phyloP scores from a whole-genome alignment of 37 sponge, comb jelly and placozoan genomes.

The Mnemiopsis leidyi region DNA sequence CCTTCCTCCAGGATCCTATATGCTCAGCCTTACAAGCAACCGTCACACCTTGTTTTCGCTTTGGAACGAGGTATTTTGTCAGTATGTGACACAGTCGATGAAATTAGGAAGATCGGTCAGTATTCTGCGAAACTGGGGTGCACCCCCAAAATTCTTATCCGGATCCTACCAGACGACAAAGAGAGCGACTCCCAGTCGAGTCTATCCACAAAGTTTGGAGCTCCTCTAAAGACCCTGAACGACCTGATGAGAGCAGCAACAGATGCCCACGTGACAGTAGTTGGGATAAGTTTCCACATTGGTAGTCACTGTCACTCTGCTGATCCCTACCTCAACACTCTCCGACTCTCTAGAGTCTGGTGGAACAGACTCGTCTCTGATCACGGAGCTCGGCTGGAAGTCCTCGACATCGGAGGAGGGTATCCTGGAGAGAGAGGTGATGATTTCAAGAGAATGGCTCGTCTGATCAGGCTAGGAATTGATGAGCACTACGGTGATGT shows the following conservation, averaged over 20 bases:
- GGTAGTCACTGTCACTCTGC: conserved; percentile 63
- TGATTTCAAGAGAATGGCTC: not conserved
- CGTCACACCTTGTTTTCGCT: not conserved
- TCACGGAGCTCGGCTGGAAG: not conserved
- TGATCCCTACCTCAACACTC: not conserved
- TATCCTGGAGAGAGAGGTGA: conserved; percentile 5
- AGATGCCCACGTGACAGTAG: not conserved
- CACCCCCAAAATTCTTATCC: not conserved
- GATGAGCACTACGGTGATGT: conserved; percentile 6
- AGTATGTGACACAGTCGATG: conserved; percentile 64
- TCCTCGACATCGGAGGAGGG: conserved; percentile 38
- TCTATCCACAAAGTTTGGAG: conserved; percentile 63
- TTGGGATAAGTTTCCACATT: conserved; percentile 60
- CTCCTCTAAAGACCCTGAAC: not conserved
- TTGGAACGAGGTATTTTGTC: not conserved
- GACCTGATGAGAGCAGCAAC: not conserved
- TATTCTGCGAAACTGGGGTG: not conserved
- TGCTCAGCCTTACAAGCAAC: conserved; percentile 62
- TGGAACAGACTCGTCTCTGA: not conserved
- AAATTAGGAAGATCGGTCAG: not conserved
- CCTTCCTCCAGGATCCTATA: not conserved
- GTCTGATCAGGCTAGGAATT: not conserved
- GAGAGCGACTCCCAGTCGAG: not conserved
- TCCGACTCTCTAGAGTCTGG: conserved; percentile 11
- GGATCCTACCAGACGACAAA: conserved; percentile 19